phyloP scores from a whole-genome alignment of 37 sponge, comb jelly and placozoan genomes.

The Diacarnus erythraeanus region DNA sequence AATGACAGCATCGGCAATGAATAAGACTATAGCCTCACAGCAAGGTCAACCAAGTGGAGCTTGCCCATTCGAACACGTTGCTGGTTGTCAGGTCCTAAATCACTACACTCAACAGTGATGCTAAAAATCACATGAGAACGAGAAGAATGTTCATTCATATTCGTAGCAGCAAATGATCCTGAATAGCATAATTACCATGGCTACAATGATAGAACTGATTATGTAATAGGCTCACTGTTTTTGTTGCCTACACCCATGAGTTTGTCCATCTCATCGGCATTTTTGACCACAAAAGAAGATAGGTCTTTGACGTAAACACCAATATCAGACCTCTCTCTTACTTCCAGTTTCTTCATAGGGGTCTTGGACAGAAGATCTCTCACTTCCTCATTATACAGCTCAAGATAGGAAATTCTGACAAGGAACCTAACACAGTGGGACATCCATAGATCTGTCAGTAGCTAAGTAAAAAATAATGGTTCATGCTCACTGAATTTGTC shows the following conservation, averaged over 20 bases:
- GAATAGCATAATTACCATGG: neutral
- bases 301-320: conserved; percentile 97
- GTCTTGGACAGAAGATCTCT: conserved; percentile 86
- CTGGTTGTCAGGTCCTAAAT: conserved; percentile 79
- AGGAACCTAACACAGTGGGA: conserved; percentile 82
- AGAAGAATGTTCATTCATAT: conserved; percentile 92
- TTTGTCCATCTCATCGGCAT: conserved; percentile 91
- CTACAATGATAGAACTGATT: conserved; percentile 3
- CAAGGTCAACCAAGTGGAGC: conserved; percentile 95
- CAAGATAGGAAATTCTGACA: conserved; percentile 93
- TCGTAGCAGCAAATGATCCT: conserved; percentile 72
- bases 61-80: conserved; percentile 96
- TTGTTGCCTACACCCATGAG: conserved; percentile 82
- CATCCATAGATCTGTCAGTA: too few relatives aligned
- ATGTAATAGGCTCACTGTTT: too few relatives aligned
- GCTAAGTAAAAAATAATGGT: neutral
- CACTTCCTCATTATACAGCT: conserved; percentile 99
- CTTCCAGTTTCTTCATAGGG: conserved; percentile 61
- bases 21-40: conserved; percentile 51
- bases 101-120: conserved; percentile 92
- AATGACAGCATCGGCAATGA: neutral
- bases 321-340: conserved; percentile 90
- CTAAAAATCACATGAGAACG: conserved; percentile 98
- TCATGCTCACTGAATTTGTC: conserved; percentile 49
- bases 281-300: conserved; percentile 84